A percentile compares a stretch with the other conserved stretches of the same genome.
phyloP scores from a whole-genome alignment of 2,113 vertebrate genomes.

The Rhodinocichla rosea region DNA sequence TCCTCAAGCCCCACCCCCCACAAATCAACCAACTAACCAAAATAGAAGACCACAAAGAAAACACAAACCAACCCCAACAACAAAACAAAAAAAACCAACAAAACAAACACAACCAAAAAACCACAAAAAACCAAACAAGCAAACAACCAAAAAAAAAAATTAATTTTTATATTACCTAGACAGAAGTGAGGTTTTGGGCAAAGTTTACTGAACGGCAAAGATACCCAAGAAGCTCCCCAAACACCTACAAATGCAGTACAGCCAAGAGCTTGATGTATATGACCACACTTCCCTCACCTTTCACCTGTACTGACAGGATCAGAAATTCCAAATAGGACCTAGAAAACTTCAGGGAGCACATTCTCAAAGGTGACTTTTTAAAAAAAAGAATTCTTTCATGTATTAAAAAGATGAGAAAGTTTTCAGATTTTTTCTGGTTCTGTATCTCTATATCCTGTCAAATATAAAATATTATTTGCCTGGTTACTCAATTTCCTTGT shows the following conservation, averaged over 20 bases:
- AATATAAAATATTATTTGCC: not conserved
- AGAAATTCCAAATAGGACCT: not conserved
- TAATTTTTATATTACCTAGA: not conserved
- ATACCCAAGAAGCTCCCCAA: not conserved
- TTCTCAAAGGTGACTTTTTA: not conserved
- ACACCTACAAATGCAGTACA: not conserved
- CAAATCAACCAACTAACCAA: not conserved
- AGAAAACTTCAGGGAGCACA: not conserved
- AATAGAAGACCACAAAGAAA: not conserved
- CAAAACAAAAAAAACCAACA: not conserved
- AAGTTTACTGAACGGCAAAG: not conserved
- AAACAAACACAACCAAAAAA: not conserved
- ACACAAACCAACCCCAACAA: not conserved
- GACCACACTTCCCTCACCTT: not conserved
- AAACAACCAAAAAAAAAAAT: not conserved
- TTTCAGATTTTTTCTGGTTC: not conserved
- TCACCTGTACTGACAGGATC: not conserved
- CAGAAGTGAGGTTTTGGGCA: not conserved
- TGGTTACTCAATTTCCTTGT: not conserved
- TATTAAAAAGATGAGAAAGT: not conserved
- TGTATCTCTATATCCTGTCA: not conserved
- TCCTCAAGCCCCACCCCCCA: not conserved
- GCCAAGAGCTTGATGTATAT: not conserved
- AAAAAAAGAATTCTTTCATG: not conserved
- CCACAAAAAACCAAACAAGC: not conserved